Evolutionary conservation across 2,888 invertebrate species (phyloP), one percentile per base, ranked within the genome.

Genomic region (Junonia oenone): DNA sequence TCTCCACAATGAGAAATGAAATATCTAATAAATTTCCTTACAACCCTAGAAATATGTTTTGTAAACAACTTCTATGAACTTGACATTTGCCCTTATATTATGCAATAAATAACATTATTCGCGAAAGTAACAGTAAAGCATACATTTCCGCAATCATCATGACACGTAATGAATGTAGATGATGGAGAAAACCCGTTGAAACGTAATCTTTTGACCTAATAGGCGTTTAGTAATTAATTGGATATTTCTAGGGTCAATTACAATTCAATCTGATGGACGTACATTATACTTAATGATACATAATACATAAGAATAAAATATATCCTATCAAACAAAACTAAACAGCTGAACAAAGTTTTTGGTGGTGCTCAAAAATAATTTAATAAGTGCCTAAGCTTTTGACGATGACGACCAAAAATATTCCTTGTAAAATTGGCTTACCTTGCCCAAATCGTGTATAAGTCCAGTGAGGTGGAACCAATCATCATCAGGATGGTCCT

Each of bases 381-480:
- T n/a, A n/a, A n/a, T n/a, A n/a, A n/a, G n/a, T n/a, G n/a, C n/a
- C n/a, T n/a, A n/a, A n/a, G n/a, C 4, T 6, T 3, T n/a, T n/a
- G 33, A n/a, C n/a, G n/a, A 33, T n/a, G n/a, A n/a, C n/a, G n/a
- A n/a, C n/a, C n/a, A n/a, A n/a, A 27, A 27, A 27, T 27, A 8
- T 27, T 6, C n/a, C 11, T n/a, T n/a, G n/a, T n/a, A n/a, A n/a
- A n/a, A n/a, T n/a, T n/a, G n/a, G 11, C 19, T 15, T 60, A 97
- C 95, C 91, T 99, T 99, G 61, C 99, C 99, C 51, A 98, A 86
- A 80, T 99, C 99, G 77, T 99, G 99, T 46, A 99, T 95, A 0
- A 99, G 91, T 1, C 98, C 99, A 0, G 96, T 97, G 5, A 99
- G 91, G 64, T 99, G 99, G 74, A 99, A 94, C 99, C 99, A 99